Evolutionary conservation across 2,113 vertebrate genomes (phyloP), one percentile per base, ranked within the genome.

Genomic region (Macaca nemestrina): DNA sequence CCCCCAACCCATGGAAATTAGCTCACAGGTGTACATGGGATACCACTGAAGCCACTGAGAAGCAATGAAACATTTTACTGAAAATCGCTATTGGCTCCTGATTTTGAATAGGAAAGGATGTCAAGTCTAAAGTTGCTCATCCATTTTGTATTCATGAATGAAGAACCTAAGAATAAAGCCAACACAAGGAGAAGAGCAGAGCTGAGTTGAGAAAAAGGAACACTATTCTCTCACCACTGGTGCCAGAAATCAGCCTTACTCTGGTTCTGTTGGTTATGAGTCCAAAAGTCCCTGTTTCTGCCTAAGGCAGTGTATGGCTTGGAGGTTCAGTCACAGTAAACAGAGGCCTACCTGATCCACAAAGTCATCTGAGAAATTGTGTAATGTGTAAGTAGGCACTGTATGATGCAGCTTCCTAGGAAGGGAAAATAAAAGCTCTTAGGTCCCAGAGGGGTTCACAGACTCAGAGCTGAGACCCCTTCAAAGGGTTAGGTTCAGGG

Each of bases 121-220:
- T 89, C 45, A 89, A 32, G 75, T 72, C 48, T 78, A 27, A 85
- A 96, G 45, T 27, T 81, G 35, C 7, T 40, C 14, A 10, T n/a
- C 30, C 40, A 27, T 50, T 89, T 83, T 67, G 35, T 35, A 96
- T 30, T 78, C 72, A 38, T 38, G 55, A 80, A 55, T 85, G 10
- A 89, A 90, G 50, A 90, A 40, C 5, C 18, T 93, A 72, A 86
- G 40, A 86, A 90, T 90, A 75, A 94, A 95, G n/a, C 35, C 70
- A 92, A 59, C 1, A 64, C 80, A 55, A 43, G 45, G 17, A 67
- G 32, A n/a, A 73, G n/a, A 72, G n/a, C 35, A 52, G 18, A 93
- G 14, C 67, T 45, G 35, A 68, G 40, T 10, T 61, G 17, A 92
- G 27, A 68, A 6, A 86, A 2, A 87, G 82, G 32, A 70, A 87